Conservation (phyloP, 1,140 invertebrate genomes). For the Latrodectus geometricus region DNA sequence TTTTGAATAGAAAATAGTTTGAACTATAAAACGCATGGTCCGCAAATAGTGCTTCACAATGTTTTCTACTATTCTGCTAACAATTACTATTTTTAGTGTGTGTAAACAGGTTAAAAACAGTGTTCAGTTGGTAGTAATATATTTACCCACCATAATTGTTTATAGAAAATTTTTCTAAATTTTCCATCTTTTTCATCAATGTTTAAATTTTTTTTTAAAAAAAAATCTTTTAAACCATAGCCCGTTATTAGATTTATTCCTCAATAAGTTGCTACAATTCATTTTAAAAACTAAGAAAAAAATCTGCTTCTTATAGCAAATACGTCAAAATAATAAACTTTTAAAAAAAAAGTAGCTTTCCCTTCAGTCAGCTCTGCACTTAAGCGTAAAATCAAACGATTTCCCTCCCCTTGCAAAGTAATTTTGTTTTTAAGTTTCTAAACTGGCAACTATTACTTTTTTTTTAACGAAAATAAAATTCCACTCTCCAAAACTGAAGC, state of each 20-base stretch:
- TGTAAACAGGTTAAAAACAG: too few species aligned
- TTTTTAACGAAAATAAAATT: not conserved
- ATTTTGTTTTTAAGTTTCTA: not conserved
- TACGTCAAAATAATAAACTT: constrained; percentile 37
- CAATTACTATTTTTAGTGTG: too few species aligned
- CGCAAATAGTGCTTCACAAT: too few species aligned
- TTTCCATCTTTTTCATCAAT: too few species aligned
- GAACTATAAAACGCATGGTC: too few species aligned
- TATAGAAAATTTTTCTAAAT: too few species aligned
- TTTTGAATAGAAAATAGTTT: too few species aligned
- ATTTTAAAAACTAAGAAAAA: constrained; percentile 27
- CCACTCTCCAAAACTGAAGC: not conserved
- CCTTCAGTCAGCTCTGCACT: not conserved
- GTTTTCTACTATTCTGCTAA: too few species aligned
- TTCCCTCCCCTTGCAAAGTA: not conserved
- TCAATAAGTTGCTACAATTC: constrained; percentile 18
- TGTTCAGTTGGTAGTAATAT: too few species aligned
- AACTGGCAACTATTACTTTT: not conserved
- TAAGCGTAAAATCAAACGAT: constrained; percentile 43
- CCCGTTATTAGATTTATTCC: constrained; percentile 38
- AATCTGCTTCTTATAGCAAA: not conserved
- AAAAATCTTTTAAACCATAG: too few species aligned
- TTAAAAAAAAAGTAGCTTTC: constrained; percentile 9
- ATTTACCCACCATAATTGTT: too few species aligned
- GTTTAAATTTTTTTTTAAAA: too few species aligned